Evolutionary conservation across 2,113 vertebrate species (phyloP).

Genomic region (Fregetta grallaria): DNA sequence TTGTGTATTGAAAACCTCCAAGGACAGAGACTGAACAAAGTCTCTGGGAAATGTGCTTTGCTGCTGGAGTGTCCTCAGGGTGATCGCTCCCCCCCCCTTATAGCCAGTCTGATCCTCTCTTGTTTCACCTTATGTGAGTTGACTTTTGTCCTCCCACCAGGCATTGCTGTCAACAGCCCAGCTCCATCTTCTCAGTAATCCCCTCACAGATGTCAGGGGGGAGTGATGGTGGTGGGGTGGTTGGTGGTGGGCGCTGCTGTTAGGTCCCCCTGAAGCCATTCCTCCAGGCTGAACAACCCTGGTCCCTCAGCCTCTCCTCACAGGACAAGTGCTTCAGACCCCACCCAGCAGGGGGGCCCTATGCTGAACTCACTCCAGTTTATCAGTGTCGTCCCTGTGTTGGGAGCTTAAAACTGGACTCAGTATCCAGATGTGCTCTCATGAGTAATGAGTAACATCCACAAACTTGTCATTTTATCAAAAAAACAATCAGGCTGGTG

Average conservation of each 20-base stretch:
- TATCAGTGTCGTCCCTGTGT: not conserved
- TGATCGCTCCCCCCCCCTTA: not conserved
- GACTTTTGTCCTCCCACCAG: not conserved
- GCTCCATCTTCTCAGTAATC: not conserved
- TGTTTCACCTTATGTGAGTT: not conserved
- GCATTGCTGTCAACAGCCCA: not conserved
- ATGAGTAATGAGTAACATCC: not conserved
- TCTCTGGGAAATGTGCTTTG: not conserved
- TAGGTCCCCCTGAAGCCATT: not conserved
- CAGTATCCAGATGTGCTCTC: not conserved
- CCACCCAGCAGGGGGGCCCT: not conserved
- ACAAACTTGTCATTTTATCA: not conserved
- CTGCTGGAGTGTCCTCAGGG: not conserved
- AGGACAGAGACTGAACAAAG: not conserved
- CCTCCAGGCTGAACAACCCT: not conserved
- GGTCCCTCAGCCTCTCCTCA: not conserved
- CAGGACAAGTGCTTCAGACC: not conserved
- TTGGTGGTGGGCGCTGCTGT: not conserved
- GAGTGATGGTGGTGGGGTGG: rapidly evolving
- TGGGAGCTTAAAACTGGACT: not conserved
- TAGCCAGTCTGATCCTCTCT: not conserved
- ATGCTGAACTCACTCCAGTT: not conserved
- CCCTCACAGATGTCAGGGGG: rapidly evolving
- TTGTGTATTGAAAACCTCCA: not conserved
- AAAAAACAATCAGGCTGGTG: not conserved